phyloP scores from a whole-genome alignment of 2,797 vertebrate species.

The Enteromius trimaculatus region DNA sequence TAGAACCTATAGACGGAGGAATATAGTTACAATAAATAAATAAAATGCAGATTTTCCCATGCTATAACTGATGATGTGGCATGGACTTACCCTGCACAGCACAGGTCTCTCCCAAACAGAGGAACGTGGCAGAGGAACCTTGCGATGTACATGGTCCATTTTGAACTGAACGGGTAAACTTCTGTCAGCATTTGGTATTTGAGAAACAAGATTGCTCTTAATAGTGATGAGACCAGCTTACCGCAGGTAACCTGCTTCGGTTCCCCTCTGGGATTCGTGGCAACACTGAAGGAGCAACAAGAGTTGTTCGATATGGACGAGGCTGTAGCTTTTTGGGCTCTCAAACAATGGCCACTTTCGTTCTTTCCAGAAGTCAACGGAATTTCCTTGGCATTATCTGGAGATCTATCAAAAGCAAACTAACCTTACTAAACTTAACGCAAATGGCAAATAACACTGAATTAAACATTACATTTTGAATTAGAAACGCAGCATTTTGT shows the following conservation, averaged over 20 bases:
- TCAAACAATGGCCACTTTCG: constrained; percentile 8
- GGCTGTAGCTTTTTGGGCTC: constrained; percentile 31
- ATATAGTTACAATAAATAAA: constrained; percentile 21
- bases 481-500: neutral
- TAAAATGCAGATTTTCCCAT: neutral
- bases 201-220: neutral
- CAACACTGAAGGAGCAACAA: constrained; percentile 38
- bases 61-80: neutral
- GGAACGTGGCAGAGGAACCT: constrained; percentile 6
- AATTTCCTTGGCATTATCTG: neutral
- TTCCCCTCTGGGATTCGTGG: constrained; percentile 48
- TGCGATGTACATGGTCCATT: constrained; percentile 53
- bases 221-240: neutral
- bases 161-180: neutral
- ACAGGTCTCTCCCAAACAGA: constrained; percentile 10
- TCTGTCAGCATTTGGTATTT: neutral
- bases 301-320: constrained; percentile 40
- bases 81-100: neutral
- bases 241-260: constrained; percentile 4
- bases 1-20: constrained; percentile 62
- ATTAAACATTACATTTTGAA: neutral
- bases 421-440: neutral
- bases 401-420: constrained; percentile 19
- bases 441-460: neutral
- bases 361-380: constrained; percentile 21